Base-by-base conservation (phyloP, 1,140 invertebrate species). In the Papilio dardanus region DNA sequence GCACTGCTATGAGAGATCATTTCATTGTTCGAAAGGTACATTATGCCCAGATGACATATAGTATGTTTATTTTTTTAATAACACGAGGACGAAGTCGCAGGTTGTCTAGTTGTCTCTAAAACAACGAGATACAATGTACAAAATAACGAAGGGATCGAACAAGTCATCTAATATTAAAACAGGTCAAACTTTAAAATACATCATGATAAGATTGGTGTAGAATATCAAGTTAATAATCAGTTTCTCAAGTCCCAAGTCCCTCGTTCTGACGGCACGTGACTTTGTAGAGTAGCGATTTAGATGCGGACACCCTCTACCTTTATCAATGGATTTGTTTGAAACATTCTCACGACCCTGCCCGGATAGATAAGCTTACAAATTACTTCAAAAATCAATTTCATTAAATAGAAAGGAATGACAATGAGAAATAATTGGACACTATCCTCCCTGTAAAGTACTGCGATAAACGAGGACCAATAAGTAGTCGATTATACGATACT, bases 191-290 rank as follows among this genome's bases (percentile, higher is more conserved):
- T 71, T 69, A 28, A 71, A 50, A 50, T 50, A 71, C 28, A 8
- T 50, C 69, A 50, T 19, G 33, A 31, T 50, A 30, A 71, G 40
- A 71, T 71, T 71, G 40, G 37, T 71, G 69, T 50, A 50, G 42
- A 71, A 50, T 46, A 71, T 71, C 24, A 50, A 71, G 37, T 71
- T 71, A 46, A 71, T 50, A 71, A 71, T 71, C 37, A 71, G 69
- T 46, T 71, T 71, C 24, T 71, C 69, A 71, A 71, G 40, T 71
- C 42, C 69, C 69, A 6, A 50, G 40, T 30, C 40, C 37, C 69
- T 71, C 69, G 42, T 71, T 71, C 5, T 24, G 31, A 24, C 46
- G 46, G 21, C 4, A 71, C 69, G 69, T 71, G 69, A 71, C 69
- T 71, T 71, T 24, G 24, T 21, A 71, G 40, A 71, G 24, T 1